phyloP scores from a whole-genome alignment of 1,140 invertebrate genomes.

The Diorhabda carinulata region DNA sequence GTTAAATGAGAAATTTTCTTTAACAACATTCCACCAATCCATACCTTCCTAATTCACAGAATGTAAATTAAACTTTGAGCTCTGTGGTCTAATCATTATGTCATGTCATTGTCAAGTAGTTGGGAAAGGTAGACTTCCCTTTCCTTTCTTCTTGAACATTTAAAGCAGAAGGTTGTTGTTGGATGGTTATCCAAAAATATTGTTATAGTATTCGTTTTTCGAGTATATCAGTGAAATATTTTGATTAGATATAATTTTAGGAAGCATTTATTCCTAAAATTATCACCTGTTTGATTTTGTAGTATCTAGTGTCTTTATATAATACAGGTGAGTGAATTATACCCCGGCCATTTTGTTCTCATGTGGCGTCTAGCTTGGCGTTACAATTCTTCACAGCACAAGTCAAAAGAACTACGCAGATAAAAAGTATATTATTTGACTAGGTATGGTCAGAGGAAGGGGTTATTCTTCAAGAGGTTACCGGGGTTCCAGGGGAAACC shows the following conservation, averaged over 20 bases:
- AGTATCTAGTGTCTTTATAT: too few species aligned
- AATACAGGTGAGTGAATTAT: neutral
- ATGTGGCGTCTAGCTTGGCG: neutral
- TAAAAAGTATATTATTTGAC: neutral
- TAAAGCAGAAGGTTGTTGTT: neutral
- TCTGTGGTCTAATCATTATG: too few species aligned
- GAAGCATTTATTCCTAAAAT: too few species aligned
- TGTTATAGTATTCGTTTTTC: neutral
- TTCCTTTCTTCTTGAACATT: neutral
- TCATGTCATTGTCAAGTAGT: neutral
- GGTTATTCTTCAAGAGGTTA: constrained; percentile 33
- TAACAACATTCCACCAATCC: too few species aligned
- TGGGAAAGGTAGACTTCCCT: neutral
- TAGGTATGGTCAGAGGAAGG: constrained; percentile 25
- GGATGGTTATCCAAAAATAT: neutral
- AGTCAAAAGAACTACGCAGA: neutral
- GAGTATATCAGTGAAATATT: too few species aligned
- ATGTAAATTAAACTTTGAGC: too few species aligned
- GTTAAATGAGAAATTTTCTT: too few species aligned
- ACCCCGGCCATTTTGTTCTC: neutral
- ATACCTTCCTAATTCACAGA: too few species aligned
- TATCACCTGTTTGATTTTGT: too few species aligned
- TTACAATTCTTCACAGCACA: neutral
- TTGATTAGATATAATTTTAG: too few species aligned
- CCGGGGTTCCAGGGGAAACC: constrained; percentile 17